phyloP scores from a whole-genome alignment of 2,113 vertebrate genomes.

The Poeciliopsis turrubarensis region DNA sequence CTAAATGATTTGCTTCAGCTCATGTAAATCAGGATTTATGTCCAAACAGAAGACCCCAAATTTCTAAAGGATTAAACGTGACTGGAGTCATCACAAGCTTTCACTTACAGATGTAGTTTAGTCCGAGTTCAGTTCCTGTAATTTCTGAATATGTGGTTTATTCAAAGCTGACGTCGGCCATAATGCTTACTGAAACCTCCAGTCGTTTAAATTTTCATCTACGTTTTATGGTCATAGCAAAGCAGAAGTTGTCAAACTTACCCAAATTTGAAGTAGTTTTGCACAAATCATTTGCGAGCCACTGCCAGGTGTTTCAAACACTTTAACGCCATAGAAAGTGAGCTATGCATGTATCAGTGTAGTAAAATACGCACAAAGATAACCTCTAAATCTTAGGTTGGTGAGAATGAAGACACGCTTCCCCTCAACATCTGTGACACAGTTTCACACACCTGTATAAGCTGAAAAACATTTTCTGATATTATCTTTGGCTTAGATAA shows the following conservation, averaged over 20 bases:
- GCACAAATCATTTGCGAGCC: background rate
- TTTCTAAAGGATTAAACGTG: too few relatives aligned
- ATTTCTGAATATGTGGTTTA: background rate
- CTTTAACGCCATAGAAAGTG: background rate
- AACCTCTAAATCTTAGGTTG: background rate
- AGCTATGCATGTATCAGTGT: background rate
- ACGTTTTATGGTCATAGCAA: background rate
- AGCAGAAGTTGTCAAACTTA: background rate
- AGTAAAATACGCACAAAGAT: background rate
- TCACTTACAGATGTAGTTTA: too few relatives aligned
- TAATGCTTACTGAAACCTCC: background rate
- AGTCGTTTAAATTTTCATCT: background rate
- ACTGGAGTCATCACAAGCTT: too few relatives aligned
- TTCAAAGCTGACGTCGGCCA: background rate
- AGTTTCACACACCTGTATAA: constrained; percentile 55
- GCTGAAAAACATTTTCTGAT: constrained; percentile 32
- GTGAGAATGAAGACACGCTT: constrained; percentile 37
- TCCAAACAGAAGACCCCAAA: too few relatives aligned
- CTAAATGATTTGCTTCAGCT: too few relatives aligned
- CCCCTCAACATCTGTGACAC: constrained; percentile 66
- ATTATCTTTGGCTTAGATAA: constrained; percentile 4
- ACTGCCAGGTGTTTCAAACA: background rate
- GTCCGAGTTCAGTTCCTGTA: too few relatives aligned
- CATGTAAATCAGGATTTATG: too few relatives aligned
- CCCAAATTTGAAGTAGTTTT: background rate